A percentile compares a stretch with the other conserved stretches of the same genome.
These are phyloP conservation scores for Aldrovandia affinis DNA, from an alignment of 2,797 vertebrate genomes.

Conservation along the genomic window DNA sequence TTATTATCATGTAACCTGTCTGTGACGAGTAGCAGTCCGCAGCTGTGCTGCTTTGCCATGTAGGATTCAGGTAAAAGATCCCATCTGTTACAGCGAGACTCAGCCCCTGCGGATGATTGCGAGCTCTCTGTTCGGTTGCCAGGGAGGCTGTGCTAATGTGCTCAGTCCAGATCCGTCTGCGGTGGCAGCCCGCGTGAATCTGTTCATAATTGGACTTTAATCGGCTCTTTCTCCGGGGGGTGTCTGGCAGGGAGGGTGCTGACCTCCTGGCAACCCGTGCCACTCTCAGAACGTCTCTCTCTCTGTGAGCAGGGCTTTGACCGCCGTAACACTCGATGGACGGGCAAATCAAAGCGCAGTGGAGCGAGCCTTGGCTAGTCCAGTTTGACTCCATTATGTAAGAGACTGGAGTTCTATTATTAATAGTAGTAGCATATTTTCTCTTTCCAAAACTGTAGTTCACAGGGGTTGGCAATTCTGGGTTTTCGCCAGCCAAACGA, in stretches of 20 bases:
- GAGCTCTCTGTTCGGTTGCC: background rate
- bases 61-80: background rate
- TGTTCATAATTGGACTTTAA: constrained; percentile 52
- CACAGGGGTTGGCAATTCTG: background rate
- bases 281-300: background rate
- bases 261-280: background rate
- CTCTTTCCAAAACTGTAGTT: background rate
- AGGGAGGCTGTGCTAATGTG: background rate
- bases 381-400: background rate
- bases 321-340: background rate
- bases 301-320: background rate
- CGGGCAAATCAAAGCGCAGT: background rate
- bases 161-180: background rate
- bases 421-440: background rate
- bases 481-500: background rate
- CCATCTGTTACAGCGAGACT: background rate
- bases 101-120: background rate
- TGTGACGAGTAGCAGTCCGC: background rate
- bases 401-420: background rate
- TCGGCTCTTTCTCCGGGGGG: constrained; percentile 45
- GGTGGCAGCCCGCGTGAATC: constrained; percentile 40
- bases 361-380: no score
- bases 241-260: background rate
- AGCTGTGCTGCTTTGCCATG: background rate
- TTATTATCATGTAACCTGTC: no score